phyloP scores from a whole-genome alignment of 1,140 invertebrate species.

The Ladona fulva region DNA sequence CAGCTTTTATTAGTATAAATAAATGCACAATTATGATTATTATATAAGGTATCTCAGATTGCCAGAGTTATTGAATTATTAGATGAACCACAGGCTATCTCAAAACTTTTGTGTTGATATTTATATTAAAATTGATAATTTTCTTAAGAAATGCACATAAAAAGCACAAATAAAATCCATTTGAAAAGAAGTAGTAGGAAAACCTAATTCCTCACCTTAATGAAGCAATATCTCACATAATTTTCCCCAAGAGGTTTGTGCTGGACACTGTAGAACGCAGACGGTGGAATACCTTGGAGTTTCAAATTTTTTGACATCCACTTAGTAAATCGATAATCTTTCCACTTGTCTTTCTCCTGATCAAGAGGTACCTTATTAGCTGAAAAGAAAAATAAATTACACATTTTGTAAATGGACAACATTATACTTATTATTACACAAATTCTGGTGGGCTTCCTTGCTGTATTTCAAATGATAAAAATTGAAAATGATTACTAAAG shows the following conservation, averaged over 20 bases:
- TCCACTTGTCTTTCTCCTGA: slow-evolving; percentile 56
- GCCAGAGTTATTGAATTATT: too few species aligned
- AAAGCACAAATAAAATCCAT: too few species aligned
- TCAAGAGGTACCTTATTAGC: slow-evolving; percentile 52
- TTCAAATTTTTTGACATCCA: slow-evolving; percentile 93
- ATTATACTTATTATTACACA: not conserved
- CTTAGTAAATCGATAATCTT: slow-evolving; percentile 89
- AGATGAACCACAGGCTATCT: too few species aligned
- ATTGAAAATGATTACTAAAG: not conserved
- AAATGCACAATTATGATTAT: too few species aligned
- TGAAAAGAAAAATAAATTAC: slow-evolving; percentile 28
- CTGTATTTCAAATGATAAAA: not conserved
- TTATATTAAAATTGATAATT: too few species aligned
- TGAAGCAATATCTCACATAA: slow-evolving; percentile 86
- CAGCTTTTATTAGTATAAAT: too few species aligned
- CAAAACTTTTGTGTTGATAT: too few species aligned
- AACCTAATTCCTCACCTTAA: slow-evolving; percentile 60
- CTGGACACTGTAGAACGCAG: slow-evolving; percentile 78
- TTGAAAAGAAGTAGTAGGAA: too few species aligned
- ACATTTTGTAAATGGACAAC: not conserved
- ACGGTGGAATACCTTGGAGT: slow-evolving; percentile 85
- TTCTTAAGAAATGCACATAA: too few species aligned
- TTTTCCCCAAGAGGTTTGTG: slow-evolving; percentile 82
- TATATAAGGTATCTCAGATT: too few species aligned
- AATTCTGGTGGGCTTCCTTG: not conserved